phyloP scores from a whole-genome alignment of 2,113 vertebrate species.

The Glaucidium brasilianum region DNA sequence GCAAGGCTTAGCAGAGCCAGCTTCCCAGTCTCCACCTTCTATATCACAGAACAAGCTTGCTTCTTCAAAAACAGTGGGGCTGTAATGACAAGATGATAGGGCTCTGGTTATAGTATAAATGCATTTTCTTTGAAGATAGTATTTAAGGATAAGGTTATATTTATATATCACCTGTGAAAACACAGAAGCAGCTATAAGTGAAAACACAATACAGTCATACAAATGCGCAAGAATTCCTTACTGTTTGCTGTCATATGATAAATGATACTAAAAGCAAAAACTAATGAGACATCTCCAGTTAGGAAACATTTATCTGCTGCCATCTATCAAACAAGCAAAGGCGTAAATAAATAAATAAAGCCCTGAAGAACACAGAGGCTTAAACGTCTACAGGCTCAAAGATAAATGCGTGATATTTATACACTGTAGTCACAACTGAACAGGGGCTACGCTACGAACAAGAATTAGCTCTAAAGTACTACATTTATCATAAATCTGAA shows the following conservation, averaged over 20 bases:
- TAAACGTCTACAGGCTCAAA: background rate
- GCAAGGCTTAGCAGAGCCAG: constrained; percentile 49
- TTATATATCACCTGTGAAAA: background rate
- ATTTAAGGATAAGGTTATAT: background rate
- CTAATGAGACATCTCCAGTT: constrained; percentile 47
- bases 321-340: constrained; percentile 21
- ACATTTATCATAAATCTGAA: constrained; percentile 36
- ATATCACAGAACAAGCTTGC: background rate
- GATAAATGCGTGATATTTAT: background rate
- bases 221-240: background rate
- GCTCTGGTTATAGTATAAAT: background rate
- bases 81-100: background rate
- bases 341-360: constrained; percentile 31
- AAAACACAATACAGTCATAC: background rate
- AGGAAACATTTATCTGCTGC: constrained; percentile 42
- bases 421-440: background rate
- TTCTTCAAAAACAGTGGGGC: constrained; percentile 1
- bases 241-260: background rate
- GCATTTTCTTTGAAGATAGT: background rate
- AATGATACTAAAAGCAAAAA: constrained; percentile 24
- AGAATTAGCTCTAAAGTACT: constrained; percentile 28
- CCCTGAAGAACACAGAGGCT: background rate
- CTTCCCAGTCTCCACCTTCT: constrained; percentile 60
- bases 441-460: background rate
- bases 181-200: background rate